Percentiles rank a stretch among this genome's conserved stretches.
Evolutionary conservation across 2,888 invertebrate genomes (phyloP).

Genomic region (Synergus japonicus): DNA sequence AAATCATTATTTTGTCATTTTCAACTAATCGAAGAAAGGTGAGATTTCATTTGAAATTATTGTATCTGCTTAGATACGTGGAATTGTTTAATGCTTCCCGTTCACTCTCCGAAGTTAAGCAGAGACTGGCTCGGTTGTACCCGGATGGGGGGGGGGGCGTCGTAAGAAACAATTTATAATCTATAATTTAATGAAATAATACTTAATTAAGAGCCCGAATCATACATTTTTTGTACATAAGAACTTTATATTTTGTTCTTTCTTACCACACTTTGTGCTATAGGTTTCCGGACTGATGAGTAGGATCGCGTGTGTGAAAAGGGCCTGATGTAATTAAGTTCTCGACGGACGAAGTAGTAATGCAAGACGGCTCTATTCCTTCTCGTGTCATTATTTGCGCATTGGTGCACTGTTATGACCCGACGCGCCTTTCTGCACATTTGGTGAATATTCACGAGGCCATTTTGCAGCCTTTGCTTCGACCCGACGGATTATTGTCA

Average conservation of each 20-base stretch:
- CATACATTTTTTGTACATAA: neutral
- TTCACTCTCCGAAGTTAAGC: no score
- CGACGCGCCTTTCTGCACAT: slow-evolving; percentile 58
- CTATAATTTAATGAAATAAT: no score
- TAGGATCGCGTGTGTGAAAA: slow-evolving; percentile 74
- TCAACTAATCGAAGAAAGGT: no score
- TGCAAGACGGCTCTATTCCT: slow-evolving; percentile 70
- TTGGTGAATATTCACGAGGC: slow-evolving; percentile 71
- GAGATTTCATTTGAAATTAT: no score
- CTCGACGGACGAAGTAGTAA: slow-evolving; percentile 64
- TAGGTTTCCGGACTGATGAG: slow-evolving; percentile 72
- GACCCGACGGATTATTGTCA: slow-evolving; percentile 59
- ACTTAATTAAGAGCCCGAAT: neutral
- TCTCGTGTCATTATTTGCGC: slow-evolving; percentile 73
- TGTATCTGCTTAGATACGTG: no score
- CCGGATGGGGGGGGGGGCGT: no score
- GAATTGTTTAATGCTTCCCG: no score
- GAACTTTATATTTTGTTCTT: slow-evolving; percentile 43
- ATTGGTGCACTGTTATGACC: slow-evolving; percentile 72
- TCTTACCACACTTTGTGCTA: slow-evolving; percentile 47
- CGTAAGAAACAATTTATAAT: no score
- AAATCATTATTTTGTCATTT: no score
- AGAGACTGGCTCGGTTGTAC: no score
- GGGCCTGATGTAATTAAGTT: slow-evolving; percentile 72
- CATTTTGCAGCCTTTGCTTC: slow-evolving; percentile 59